These are phyloP conservation scores for Ceryle rudis DNA, from an alignment of 2,797 vertebrate species.

Conservation along the genomic window DNA sequence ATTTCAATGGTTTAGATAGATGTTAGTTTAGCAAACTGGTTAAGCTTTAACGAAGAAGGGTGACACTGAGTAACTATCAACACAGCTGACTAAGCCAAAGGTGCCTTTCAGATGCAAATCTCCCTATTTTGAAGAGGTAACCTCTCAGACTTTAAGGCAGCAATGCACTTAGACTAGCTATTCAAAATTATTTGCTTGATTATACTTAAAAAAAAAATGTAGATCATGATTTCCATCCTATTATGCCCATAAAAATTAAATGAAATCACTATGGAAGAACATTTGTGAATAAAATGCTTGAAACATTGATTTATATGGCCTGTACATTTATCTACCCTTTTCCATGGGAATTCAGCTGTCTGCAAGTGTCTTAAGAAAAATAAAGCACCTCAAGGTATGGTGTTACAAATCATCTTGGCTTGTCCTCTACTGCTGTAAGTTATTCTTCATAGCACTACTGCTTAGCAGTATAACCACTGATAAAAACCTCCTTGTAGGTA, in stretches of 20 bases:
- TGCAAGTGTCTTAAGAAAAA: not conserved
- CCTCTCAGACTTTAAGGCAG: not conserved
- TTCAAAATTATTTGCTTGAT: not conserved
- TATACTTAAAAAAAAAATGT: not conserved
- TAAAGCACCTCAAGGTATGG: not conserved
- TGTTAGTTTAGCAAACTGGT: conserved; percentile 43
- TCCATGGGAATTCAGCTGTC: not conserved
- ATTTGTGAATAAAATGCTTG: not conserved
- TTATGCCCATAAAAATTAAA: not conserved
- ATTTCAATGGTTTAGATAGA: conserved; percentile 35
- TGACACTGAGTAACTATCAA: conserved; percentile 56
- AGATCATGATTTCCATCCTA: not conserved
- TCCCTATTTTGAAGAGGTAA: not conserved
- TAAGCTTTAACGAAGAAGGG: conserved; percentile 66
- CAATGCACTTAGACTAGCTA: not conserved
- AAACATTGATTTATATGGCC: not conserved
- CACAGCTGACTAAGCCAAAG: conserved; percentile 47
- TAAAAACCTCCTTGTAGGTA: not conserved
- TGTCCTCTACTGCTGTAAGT: not conserved
- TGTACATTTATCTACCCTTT: not conserved
- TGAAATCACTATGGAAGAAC: not conserved
- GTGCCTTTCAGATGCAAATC: conserved; percentile 51
- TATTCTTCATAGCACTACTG: not conserved
- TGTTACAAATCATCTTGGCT: not conserved
- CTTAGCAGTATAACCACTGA: not conserved